These are phyloP conservation scores for Cyrtorhinus lividipennis DNA, from an alignment of 1,140 invertebrate genomes.

Conservation along the genomic window DNA sequence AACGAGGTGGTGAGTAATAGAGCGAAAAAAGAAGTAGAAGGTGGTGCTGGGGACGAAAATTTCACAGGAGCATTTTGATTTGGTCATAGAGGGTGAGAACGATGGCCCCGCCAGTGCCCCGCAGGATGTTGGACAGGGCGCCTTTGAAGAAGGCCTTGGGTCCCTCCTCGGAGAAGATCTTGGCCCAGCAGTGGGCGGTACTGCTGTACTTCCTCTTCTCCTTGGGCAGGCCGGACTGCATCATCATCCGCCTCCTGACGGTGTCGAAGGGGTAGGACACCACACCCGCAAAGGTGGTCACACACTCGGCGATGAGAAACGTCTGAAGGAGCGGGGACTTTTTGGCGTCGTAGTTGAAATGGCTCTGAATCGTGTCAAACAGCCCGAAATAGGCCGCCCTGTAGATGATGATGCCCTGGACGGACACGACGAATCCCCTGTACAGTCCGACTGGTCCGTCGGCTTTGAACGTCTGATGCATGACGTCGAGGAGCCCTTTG, in stretches of 20 bases:
- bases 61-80: constrained; percentile 41
- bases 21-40: too few relatives aligned
- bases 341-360: constrained; percentile 48
- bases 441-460: constrained; percentile 48
- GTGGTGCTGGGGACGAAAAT: not conserved
- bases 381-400: constrained; percentile 86
- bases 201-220: constrained; percentile 54
- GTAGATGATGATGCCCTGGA: constrained; percentile 76
- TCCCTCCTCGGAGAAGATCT: constrained; percentile 50
- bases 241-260: constrained; percentile 81
- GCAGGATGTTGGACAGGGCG: constrained; percentile 61
- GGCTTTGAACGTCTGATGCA: not conserved
- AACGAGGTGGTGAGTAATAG: too few relatives aligned
- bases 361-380: constrained; percentile 76
- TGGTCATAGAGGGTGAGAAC: constrained; percentile 66
- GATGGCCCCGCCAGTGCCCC: constrained; percentile 57
- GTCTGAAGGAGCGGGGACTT: constrained; percentile 11
- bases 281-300: constrained; percentile 61
- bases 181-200: constrained; percentile 56
- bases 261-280: constrained; percentile 83
- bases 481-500: not conserved
- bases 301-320: constrained; percentile 33
- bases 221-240: constrained; percentile 58
- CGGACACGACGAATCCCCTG: constrained; percentile 80
- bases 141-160: constrained; percentile 62